Percentiles rank a stretch among this genome's conserved stretches.
Evolutionary conservation across 2,797 vertebrate genomes (phyloP).

Genomic region (Gadopsis bispinosus): DNA sequence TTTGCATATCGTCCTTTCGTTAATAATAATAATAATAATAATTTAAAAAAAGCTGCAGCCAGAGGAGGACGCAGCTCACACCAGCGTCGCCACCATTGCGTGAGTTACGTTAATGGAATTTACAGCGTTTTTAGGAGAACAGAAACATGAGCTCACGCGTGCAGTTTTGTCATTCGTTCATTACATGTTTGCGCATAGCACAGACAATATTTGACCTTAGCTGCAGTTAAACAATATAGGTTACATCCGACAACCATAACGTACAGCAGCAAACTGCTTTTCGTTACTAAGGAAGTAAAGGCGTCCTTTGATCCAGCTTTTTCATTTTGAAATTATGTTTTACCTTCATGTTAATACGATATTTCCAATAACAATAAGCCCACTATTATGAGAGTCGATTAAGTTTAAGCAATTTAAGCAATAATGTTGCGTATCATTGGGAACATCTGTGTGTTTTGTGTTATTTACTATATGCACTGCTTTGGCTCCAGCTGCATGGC

Average conservation of each 20-base stretch:
- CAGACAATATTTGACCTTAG: background rate
- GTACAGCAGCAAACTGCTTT: background rate
- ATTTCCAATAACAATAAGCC: background rate
- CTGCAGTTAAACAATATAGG: background rate
- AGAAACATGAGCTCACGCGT: no score
- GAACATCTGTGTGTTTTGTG: background rate
- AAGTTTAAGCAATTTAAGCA: background rate
- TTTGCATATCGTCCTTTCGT: no score
- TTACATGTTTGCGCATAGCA: background rate
- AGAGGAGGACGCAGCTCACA: constrained; percentile 10
- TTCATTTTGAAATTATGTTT: background rate
- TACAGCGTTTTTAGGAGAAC: background rate
- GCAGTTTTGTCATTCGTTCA: background rate
- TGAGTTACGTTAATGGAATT: background rate
- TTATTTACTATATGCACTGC: no score
- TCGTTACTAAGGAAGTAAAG: no score
- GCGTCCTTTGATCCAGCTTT: background rate
- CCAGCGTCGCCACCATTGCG: background rate
- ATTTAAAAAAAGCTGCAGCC: no score
- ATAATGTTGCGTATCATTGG: background rate
- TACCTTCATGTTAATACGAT: background rate
- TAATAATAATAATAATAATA: no score
- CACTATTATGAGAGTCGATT: background rate
- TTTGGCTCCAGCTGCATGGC: no score
- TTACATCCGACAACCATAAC: background rate